These are phyloP conservation scores for Eurytoma adleriae DNA, from an alignment of 2,888 invertebrate species.

Conservation along the genomic window DNA sequence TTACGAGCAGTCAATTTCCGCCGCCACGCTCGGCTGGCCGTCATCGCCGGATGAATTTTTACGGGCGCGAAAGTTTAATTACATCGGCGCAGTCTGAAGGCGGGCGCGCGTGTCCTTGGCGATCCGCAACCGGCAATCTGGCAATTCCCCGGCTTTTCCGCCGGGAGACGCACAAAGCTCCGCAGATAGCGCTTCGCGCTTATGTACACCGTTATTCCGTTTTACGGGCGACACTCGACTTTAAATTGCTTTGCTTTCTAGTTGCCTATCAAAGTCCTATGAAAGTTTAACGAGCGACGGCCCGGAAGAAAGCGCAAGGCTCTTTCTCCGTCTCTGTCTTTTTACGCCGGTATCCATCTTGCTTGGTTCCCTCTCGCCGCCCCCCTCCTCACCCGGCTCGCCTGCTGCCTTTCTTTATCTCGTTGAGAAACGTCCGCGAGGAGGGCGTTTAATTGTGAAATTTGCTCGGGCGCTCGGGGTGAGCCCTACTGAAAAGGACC, in stretches of 20 bases:
- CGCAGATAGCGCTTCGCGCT: conserved; percentile 22
- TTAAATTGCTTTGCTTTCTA: conserved; percentile 58
- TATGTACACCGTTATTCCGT: conserved; percentile 47
- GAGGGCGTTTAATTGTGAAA: conserved; percentile 42
- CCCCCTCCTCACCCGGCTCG: too few relatives aligned
- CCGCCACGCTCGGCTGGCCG: background rate
- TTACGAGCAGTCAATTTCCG: conserved; percentile 27
- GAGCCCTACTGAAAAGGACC: background rate
- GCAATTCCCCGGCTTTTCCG: background rate
- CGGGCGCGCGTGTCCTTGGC: background rate
- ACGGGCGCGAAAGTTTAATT: conserved; percentile 40
- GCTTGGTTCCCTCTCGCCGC: background rate
- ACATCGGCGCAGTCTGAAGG: background rate
- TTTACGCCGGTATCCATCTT: background rate
- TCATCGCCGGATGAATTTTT: conserved; percentile 27
- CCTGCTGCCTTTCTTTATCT: conserved; percentile 34
- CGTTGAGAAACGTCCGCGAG: conserved; percentile 6
- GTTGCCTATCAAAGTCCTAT: conserved; percentile 68
- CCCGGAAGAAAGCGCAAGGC: conserved; percentile 26
- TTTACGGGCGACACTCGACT: conserved; percentile 50
- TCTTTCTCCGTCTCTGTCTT: conserved; percentile 21
- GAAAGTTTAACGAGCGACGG: conserved; percentile 66
- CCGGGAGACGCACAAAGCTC: conserved; percentile 13
- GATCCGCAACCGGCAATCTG: background rate
- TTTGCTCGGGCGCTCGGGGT: conserved; percentile 14